Base-by-base conservation (phyloP, 92 coral and sea anemone genomes). In the Chrysogorgia sp. region DNA sequence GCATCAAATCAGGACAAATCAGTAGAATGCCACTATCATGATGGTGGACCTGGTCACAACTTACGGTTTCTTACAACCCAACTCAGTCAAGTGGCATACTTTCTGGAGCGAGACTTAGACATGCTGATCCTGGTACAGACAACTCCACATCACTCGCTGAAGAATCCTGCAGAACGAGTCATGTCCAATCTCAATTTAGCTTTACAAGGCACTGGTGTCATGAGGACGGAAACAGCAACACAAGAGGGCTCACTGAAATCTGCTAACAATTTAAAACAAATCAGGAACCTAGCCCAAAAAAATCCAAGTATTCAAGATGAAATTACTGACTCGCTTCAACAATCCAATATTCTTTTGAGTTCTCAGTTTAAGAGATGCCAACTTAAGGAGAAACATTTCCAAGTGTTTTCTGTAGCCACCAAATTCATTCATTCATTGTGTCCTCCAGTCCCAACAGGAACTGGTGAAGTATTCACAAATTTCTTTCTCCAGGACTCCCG, bases 31-130 rank as follows among this genome's bases (percentile, higher is more conserved):
- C 72, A 66, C 75, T 77, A 76, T 62, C 75, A 62, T 31, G 84
- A 82, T 43, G 87, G 90, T 19, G 84, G 90, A 37, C 85, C 87
- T 2, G 90, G 82, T 63, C 90, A 83, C 90, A 49, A 66, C 60
- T 70, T 60, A 24, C 76, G 78, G 1, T 77, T 58, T 80, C 65
- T 40, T 15, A 26, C 71, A 29, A 58, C 62, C 2, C 76, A 86
- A 65, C 76, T 85, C 21, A n/a, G 75, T 28, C 80, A 71, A 55
- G 75, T 72, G 62, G 89, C 86, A 28, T 58, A 58, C 34, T 84
- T 84, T 76, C 35, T 72, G 58, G 58, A 40, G 24, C 43, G 37
- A 22, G 74, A 49, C 48, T 58, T 82, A 30, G 88, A 85, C 58
- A 61, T 79, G 81, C 52, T 84, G 52, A 55, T 77, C 47, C 65